These are phyloP conservation scores for Hirundo rustica DNA, from an alignment of 2,797 vertebrate genomes.

Conservation along the genomic window DNA sequence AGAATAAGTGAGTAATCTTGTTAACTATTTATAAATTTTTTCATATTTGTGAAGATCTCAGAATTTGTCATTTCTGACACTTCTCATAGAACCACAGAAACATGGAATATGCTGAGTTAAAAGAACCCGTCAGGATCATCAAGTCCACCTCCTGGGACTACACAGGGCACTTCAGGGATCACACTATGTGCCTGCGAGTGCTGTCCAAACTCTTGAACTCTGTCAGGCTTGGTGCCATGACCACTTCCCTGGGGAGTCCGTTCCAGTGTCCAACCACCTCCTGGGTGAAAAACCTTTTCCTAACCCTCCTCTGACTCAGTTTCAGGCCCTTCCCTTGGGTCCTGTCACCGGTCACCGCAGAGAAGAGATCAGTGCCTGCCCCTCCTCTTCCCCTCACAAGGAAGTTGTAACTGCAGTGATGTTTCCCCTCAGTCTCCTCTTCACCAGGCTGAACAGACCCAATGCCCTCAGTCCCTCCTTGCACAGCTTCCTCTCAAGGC, in stretches of 20 bases:
- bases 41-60: neutral
- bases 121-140: neutral
- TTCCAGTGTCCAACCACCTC: fast-evolving
- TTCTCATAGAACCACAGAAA: neutral
- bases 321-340: neutral
- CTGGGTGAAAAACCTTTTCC: neutral
- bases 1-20: neutral
- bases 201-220: neutral
- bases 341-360: fast-evolving
- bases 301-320: neutral
- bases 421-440: neutral
- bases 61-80: neutral
- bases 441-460: neutral
- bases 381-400: fast-evolving
- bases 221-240: neutral
- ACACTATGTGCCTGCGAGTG: neutral
- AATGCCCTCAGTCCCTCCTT: neutral
- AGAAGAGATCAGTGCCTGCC: neutral
- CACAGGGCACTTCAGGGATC: neutral
- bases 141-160: neutral
- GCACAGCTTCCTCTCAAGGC: fast-evolving
- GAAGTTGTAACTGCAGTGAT: neutral
- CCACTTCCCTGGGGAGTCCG: neutral
- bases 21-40: neutral
- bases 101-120: neutral